Percentiles rank a stretch among this genome's conserved stretches.
Evolutionary conservation across 1,140 invertebrate genomes (phyloP).

Genomic region (Ptiloglossa arizonensis): DNA sequence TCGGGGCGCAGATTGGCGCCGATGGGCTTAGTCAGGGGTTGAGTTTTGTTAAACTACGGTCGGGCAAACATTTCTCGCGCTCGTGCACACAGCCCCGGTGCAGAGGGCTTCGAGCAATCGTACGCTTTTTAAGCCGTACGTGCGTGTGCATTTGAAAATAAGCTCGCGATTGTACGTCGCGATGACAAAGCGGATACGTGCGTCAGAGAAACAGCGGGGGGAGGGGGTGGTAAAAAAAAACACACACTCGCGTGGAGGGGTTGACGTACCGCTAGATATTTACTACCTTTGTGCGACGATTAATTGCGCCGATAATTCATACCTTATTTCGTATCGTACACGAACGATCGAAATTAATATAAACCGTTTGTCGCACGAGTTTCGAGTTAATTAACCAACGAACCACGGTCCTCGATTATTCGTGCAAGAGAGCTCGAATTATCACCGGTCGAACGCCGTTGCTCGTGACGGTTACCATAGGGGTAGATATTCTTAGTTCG

Average conservation of each 20-base stretch:
- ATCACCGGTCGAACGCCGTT: no score
- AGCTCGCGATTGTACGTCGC: slow-evolving; percentile 23
- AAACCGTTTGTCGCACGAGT: no score
- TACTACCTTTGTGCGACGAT: neutral
- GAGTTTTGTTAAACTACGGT: slow-evolving; percentile 41
- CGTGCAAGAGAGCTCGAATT: no score
- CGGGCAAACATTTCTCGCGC: slow-evolving; percentile 38
- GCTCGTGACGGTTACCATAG: no score
- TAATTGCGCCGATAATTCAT: no score
- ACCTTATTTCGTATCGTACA: no score
- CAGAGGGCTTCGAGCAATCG: neutral
- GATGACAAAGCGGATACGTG: slow-evolving; percentile 9
- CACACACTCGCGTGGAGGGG: neutral
- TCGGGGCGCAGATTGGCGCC: slow-evolving; percentile 10
- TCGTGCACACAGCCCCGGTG: neutral
- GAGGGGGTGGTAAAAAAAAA: neutral
- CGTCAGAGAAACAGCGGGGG: neutral
- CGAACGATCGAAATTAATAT: no score
- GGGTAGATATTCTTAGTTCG: no score
- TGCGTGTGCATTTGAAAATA: slow-evolving; percentile 15
- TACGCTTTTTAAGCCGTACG: neutral
- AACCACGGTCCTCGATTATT: no score
- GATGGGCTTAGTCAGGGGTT: slow-evolving; percentile 35
- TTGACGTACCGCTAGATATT: neutral
- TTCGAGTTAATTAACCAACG: no score